Base-by-base conservation (phyloP, 1,140 invertebrate species). In the Planococcus citri region DNA sequence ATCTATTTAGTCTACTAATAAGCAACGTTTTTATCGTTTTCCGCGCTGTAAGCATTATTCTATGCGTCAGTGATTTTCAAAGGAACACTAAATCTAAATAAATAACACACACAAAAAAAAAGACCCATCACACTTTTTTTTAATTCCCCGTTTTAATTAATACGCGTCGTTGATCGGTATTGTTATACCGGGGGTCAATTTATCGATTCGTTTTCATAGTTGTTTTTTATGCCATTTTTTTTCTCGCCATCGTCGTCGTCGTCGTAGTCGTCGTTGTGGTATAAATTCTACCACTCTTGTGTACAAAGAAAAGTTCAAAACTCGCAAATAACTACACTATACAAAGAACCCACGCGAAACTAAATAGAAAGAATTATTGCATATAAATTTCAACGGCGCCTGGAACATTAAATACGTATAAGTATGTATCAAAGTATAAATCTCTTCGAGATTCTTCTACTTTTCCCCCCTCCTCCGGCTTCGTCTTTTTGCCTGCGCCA, bases 1-100 rank as follows among this genome's bases (percentile, higher is more conserved):
- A 51, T 51, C 41, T 51, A 51, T 51, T 33, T 33, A 33, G 41
- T 51, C 41, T 51, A 51, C 29, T 33, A 33, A 33, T 51, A 51
- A 51, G 41, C n/a, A 51, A 51, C 41, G 41, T 51, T 51, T 51
- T 51, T 51, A 51, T 51, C 41, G 41, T 51, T 51, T 51, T 51
- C 41, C 41, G 41, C 41, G 41, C 41, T 17, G 12, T 51, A 51
- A 51, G 41, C 41, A 51, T 51, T 51, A 51, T 51, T 51, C 12
- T n/a, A 51, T 20, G 41, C 41, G 41, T 51, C 41, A 51, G 41
- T 51, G 41, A 51, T 51, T 51, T 17, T 17, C 41, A 51, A 51
- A 51, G 29, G 29, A 33, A 33, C 29, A 33, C 4, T 33, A 33
- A 33, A 33, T 33, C 41, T 51, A 51, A 14, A 51, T 51, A 51